A percentile compares a stretch with the other conserved stretches of the same genome.
phyloP scores from a whole-genome alignment of 2,113 vertebrate species.

The Salvelinus alpinus region DNA sequence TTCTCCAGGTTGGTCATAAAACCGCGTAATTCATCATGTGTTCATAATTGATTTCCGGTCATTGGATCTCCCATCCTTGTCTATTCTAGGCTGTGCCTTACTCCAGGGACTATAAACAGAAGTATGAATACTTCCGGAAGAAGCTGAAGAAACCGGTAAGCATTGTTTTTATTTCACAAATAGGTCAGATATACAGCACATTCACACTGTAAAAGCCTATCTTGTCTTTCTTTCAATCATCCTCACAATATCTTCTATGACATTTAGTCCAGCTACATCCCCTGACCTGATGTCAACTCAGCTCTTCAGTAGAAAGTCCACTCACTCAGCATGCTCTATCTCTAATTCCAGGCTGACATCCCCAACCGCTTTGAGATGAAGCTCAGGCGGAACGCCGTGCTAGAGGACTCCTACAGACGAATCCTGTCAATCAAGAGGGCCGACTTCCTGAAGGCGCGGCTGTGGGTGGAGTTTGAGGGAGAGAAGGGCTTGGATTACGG shows the following conservation, averaged over 20 bases:
- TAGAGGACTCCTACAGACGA: constrained; percentile 94
- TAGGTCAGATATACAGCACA: background rate
- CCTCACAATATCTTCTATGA: no score
- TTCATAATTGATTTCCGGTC: constrained; percentile 12
- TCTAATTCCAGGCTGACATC: constrained; percentile 82
- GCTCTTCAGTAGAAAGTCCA: background rate
- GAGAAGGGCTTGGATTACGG: constrained; percentile 98
- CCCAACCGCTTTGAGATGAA: constrained; percentile 98
- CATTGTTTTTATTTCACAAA: background rate
- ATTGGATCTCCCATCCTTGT: constrained; percentile 2
- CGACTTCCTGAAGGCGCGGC: constrained; percentile 91
- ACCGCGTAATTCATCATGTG: background rate
- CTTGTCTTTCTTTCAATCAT: no score
- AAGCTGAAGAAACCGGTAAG: constrained; percentile 95
- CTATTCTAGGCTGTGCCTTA: constrained; percentile 92
- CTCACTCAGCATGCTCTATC: background rate
- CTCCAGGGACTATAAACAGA: constrained; percentile 98
- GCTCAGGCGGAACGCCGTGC: constrained; percentile 83
- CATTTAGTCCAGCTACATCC: no score
- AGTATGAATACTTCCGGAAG: constrained; percentile 98
- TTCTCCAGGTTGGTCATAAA: constrained; percentile 1
- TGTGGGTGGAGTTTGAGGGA: constrained; percentile 98
- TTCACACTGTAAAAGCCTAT: no score
- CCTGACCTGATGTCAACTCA: no score
- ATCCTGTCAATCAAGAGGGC: constrained; percentile 89